phyloP scores from a whole-genome alignment of 2,888 invertebrate species.

The Drosophila cracens region DNA sequence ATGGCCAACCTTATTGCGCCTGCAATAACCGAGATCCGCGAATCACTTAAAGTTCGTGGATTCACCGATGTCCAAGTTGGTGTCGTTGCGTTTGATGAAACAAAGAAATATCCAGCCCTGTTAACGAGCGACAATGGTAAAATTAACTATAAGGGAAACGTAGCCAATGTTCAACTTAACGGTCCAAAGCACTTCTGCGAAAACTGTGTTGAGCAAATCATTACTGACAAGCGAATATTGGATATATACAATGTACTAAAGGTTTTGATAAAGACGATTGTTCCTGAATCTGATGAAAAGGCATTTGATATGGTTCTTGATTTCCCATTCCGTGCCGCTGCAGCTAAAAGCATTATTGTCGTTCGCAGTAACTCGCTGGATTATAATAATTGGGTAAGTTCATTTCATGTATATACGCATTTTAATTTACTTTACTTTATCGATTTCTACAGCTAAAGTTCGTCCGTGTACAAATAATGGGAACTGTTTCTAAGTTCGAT shows the following conservation, averaged over 20 bases:
- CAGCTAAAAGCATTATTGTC: slow-evolving; percentile 90
- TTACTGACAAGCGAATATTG: slow-evolving; percentile 65
- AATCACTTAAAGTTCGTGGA: slow-evolving; percentile 80
- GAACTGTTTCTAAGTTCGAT: slow-evolving; percentile 85
- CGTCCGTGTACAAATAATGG: slow-evolving; percentile 71
- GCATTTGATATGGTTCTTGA: slow-evolving; percentile 88
- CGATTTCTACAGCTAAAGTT: slow-evolving; percentile 70
- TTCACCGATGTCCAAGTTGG: slow-evolving; percentile 87
- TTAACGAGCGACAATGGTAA: slow-evolving; percentile 86
- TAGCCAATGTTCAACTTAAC: slow-evolving; percentile 77
- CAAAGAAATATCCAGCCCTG: slow-evolving; percentile 86
- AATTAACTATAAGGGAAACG: slow-evolving; percentile 86
- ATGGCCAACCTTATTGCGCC: slow-evolving; percentile 83
- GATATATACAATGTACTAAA: slow-evolving; percentile 77
- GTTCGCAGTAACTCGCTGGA: slow-evolving; percentile 88
- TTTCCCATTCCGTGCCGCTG: slow-evolving; percentile 91
- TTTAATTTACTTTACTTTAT: neutral
- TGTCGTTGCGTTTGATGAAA: slow-evolving; percentile 87
- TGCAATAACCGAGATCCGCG: slow-evolving; percentile 77
- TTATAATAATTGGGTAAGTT: slow-evolving; percentile 80
- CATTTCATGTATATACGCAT: neutral
- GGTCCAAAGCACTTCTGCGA: slow-evolving; percentile 78
- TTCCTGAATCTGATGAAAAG: slow-evolving; percentile 86
- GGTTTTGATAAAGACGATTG: slow-evolving; percentile 57
- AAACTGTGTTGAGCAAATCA: slow-evolving; percentile 67